Conservation (phyloP, 1,140 invertebrate species). For the Anoplolepis gracilipes region DNA sequence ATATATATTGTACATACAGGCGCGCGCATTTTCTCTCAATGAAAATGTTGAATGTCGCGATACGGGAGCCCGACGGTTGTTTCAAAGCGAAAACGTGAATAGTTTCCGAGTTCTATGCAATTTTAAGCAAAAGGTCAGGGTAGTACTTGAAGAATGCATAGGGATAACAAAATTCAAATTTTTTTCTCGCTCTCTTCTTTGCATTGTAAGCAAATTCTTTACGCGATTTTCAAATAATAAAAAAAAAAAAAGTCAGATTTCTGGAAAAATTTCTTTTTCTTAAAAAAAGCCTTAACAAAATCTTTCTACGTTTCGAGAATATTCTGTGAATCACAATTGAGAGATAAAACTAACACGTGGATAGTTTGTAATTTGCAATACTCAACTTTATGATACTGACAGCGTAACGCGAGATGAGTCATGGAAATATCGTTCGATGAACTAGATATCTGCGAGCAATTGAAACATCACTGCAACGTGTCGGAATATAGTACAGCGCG, state of each 20-base stretch:
- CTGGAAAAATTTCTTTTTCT: too few species aligned
- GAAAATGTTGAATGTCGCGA: slow-evolving; percentile 14
- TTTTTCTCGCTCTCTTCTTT: neutral
- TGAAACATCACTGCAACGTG: slow-evolving; percentile 50
- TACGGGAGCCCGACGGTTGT: neutral
- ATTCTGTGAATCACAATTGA: neutral
- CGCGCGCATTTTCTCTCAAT: neutral
- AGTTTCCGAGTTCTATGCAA: slow-evolving; percentile 18
- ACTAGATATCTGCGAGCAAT: slow-evolving; percentile 22
- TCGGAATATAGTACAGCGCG: neutral
- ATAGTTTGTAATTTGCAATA: neutral
- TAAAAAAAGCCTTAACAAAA: neutral
- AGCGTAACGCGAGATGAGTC: neutral
- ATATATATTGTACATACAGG: too few species aligned
- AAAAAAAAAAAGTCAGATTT: neutral
- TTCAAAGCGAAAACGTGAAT: slow-evolving; percentile 5
- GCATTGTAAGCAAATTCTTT: neutral
- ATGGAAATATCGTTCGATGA: slow-evolving; percentile 10
- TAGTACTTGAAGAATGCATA: neutral
- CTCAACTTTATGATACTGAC: neutral
- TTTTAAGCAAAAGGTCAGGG: slow-evolving; percentile 9
- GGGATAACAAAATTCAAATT: neutral
- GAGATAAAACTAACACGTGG: neutral
- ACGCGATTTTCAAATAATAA: neutral
- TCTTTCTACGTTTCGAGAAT: neutral